Evolutionary conservation across 2,888 invertebrate genomes (phyloP).

Genomic region (Muschampia plurimacula): DNA sequence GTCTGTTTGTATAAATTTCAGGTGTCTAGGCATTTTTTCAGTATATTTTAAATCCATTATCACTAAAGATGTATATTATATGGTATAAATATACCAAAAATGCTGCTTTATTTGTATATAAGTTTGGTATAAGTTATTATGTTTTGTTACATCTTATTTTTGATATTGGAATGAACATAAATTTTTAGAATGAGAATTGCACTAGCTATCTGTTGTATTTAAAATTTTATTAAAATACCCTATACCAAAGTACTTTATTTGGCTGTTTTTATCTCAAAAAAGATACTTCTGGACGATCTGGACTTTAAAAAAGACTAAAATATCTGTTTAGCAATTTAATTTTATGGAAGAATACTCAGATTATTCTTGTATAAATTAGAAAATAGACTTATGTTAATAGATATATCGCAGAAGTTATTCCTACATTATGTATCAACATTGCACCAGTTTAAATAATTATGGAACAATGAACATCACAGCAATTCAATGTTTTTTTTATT

Average conservation of each 20-base stretch:
- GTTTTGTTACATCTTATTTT: conserved; percentile 40
- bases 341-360: conserved; percentile 24
- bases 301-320: conserved; percentile 3
- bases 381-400: neutral
- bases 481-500: neutral
- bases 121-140: conserved; percentile 48
- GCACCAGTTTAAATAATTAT: neutral
- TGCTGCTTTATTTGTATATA: conserved; percentile 55
- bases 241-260: conserved; percentile 36
- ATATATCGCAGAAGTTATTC: neutral
- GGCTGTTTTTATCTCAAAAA: conserved; percentile 27
- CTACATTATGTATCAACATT: neutral
- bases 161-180: conserved; percentile 35
- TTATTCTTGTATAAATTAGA: neutral
- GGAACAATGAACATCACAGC: neutral
- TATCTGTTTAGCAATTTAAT: conserved; percentile 14
- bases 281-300: neutral
- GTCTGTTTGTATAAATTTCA: conserved; percentile 38
- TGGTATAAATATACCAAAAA: conserved; percentile 53
- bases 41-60: conserved; percentile 35
- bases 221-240: conserved; percentile 24
- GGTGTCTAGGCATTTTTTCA: conserved; percentile 31
- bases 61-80: conserved; percentile 46
- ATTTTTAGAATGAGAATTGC: conserved; percentile 11
- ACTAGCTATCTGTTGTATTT: conserved; percentile 21